A percentile compares a stretch with the other conserved stretches of the same genome.
These are phyloP conservation scores for Mayetiola destructor DNA, from an alignment of 2,888 invertebrate genomes.

Conservation along the genomic window DNA sequence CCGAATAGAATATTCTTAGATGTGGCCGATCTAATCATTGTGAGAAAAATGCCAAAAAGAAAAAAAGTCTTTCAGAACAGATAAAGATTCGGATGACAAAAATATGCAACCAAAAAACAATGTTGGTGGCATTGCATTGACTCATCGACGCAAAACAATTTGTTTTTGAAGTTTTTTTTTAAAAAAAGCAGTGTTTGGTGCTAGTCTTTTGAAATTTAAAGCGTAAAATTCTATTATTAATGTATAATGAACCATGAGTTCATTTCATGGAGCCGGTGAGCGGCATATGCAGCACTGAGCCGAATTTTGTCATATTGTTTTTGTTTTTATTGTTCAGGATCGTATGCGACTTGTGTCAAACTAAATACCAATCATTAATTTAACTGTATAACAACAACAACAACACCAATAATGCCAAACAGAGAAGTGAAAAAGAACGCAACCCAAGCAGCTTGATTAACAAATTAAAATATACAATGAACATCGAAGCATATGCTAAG, in stretches of 20 bases:
- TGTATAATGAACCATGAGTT: not conserved
- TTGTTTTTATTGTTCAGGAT: too few species aligned
- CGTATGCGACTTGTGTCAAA: too few species aligned
- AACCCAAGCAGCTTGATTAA: too few species aligned
- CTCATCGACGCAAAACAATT: not conserved
- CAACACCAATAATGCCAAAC: too few species aligned
- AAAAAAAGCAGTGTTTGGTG: not conserved
- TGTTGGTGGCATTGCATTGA: constrained; percentile 12
- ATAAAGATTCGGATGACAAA: constrained; percentile 6
- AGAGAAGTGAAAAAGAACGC: too few species aligned
- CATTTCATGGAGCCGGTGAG: not conserved
- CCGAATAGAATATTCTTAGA: not conserved
- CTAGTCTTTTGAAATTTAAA: not conserved
- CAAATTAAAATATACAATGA: too few species aligned
- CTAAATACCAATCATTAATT: not conserved
- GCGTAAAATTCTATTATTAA: not conserved
- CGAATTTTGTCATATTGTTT: not conserved
- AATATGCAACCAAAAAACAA: not conserved
- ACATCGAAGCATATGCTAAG: too few species aligned
- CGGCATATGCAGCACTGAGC: not conserved
- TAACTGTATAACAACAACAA: constrained; percentile 1
- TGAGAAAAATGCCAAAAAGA: constrained; percentile 2
- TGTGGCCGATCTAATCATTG: constrained; percentile 4
- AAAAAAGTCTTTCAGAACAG: too few species aligned
- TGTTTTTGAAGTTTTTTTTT: too few species aligned